Evolutionary conservation across 1,140 invertebrate genomes (phyloP), one percentile per base, ranked within the genome.

Genomic region (Heliconius himera): DNA sequence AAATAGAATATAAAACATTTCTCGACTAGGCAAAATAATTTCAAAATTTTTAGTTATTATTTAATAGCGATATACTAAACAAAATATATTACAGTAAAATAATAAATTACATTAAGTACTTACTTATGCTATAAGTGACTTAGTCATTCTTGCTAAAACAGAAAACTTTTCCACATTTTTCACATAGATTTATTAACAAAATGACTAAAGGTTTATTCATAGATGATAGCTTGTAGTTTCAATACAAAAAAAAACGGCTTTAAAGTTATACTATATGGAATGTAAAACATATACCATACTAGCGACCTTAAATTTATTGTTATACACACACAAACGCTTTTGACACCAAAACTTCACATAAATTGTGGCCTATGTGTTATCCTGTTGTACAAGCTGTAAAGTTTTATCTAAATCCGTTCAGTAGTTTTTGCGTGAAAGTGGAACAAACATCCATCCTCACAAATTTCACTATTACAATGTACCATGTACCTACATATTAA

Each of bases 121-220:
- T 71, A 46, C 41, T 46, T 46, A 72, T 38, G 70, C 38, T 72
- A 71, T 33, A 72, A 72, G 70, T 72, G 70, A 72, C 70, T 72
- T 72, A 72, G 70, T 72, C 70, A n/a, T 38, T 36, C 70, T 41
- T 72, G 29, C 60, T 26, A 66, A 66, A 60, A 60, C 56, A 26
- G 22, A 66, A 66, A 66, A 29, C 26, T 66, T 66, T 46, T 29
- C 26, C 22, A 66, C 41, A 66, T 66, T 26, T 66, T 22, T 66
- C 60, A 66, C 60, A 66, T n/a, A 16, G 26, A 66, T 29, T 66
- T 9, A 22, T 29, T 29, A 9, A 66, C 60, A 29, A 66, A 66
- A 26, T 29, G n/a, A 16, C 22, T 66, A 9, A 66, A 29, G 13
- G 60, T 26, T 26, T 66, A 66, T 66, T 29, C 22, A 66, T 13